These are phyloP conservation scores for Leptinotarsa tumamoca DNA, from an alignment of 2,888 invertebrate genomes.

Conservation along the genomic window DNA sequence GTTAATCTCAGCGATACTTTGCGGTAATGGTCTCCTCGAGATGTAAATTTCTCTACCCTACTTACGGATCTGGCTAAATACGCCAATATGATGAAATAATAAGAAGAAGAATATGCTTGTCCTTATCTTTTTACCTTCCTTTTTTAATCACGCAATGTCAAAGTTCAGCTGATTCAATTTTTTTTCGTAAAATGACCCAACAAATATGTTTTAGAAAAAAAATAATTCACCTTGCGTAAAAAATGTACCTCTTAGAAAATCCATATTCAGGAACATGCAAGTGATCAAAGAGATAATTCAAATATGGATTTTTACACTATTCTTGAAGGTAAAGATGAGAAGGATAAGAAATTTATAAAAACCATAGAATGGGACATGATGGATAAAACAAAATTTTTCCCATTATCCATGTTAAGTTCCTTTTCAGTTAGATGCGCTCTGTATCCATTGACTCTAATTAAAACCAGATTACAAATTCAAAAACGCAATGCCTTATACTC, in stretches of 20 bases:
- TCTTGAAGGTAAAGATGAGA: slow-evolving; percentile 34
- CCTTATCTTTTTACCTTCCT: no score
- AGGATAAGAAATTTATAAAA: slow-evolving; percentile 72
- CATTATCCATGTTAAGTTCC: slow-evolving; percentile 90
- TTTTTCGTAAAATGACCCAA: neutral
- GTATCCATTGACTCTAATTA: slow-evolving; percentile 93
- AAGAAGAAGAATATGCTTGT: neutral
- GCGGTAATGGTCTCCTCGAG: no score
- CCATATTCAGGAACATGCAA: slow-evolving; percentile 8
- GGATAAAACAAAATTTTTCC: slow-evolving; percentile 95
- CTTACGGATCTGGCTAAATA: no score
- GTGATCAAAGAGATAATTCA: neutral
- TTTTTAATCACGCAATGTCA: neutral
- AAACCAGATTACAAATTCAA: slow-evolving; percentile 93
- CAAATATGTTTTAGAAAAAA: neutral
- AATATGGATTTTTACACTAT: slow-evolving; percentile 46
- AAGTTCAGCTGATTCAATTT: slow-evolving; percentile 12
- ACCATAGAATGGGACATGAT: slow-evolving; percentile 99
- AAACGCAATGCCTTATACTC: slow-evolving; percentile 84
- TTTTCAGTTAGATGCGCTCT: slow-evolving; percentile 82
- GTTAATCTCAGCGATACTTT: no score
- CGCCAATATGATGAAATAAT: neutral
- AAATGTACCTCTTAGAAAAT: neutral
- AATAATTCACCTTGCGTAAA: neutral
- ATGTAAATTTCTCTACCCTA: no score